Base-by-base conservation (phyloP, 2,113 vertebrate genomes). In the Barbus barbus region DNA sequence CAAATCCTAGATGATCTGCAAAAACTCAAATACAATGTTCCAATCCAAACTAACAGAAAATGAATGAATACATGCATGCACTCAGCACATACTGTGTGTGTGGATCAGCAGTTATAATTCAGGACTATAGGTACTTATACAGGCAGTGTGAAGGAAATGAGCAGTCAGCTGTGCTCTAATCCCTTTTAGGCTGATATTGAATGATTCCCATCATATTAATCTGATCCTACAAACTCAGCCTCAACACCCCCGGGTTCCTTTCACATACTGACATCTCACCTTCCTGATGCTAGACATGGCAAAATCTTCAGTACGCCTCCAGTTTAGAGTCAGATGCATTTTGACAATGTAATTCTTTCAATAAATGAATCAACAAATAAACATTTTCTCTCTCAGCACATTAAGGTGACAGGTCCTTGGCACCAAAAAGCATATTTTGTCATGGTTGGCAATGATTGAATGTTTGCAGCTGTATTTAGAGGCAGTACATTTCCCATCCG, bases 91-190 rank as follows among this genome's bases (percentile, higher is more conserved):
- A 28, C 26, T 48, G 44, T 44, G 44, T 48, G 14, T 67, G 65
- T 75, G 83, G 28, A 78, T 86, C 78, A 86, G 77, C 63, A 81
- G 61, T 41, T 63, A 41, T 44, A 16, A 60, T 63, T 48, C 75
- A 78, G 46, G 33, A 75, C 75, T 73, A 61, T 65, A 31, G 24
- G 31, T 33, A 36, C 76, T 16, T 78, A 75, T 53, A 51, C 36
- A 26, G 36, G 46, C 31, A 26, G 26, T 73, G 38, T 41, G 44
- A 77, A 74, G 56, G 71, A 81, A 72, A 74, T 61, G 83, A 69
- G 67, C 67, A 71, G 76, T 82, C 84, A 87, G 82, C 74, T 84
- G 46, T 56, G 7, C 36, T 28, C 33, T 89, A 87, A 86, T 85
- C 83, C 82, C 61, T 83, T 56, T 67, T 82, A 81, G 83, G 36